Conservation (phyloP, 2,113 vertebrate species). For the Catharus fuscescens region DNA sequence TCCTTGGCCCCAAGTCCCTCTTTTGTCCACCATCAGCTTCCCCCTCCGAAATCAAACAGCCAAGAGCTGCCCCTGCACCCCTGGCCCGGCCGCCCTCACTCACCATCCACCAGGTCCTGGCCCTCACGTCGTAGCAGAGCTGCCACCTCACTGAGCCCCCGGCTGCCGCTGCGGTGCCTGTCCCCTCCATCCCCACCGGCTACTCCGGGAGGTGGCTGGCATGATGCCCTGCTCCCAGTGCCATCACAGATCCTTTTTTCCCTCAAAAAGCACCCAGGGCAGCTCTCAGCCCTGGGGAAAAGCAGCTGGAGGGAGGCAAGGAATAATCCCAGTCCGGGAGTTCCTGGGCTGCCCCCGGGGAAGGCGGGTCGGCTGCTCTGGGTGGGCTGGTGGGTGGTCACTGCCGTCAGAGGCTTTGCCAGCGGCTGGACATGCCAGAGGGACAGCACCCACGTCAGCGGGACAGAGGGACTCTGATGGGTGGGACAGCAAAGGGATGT, state of each 20-base stretch:
- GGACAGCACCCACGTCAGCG: background rate
- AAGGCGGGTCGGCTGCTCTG: background rate
- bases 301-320: background rate
- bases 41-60: background rate
- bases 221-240: rapidly evolving
- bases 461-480: background rate
- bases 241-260: background rate
- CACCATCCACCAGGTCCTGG: conserved; percentile 96
- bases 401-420: conserved; percentile 28
- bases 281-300: background rate
- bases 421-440: background rate
- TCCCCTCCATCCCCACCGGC: conserved; percentile 31
- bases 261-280: background rate
- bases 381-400: conserved; percentile 55
- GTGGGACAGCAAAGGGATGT: background rate
- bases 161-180: rapidly evolving
- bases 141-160: conserved; percentile 86
- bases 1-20: background rate
- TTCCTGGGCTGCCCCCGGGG: background rate
- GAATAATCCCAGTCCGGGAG: rapidly evolving
- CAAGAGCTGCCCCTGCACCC: rapidly evolving
- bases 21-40: rapidly evolving
- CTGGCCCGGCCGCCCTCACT: conserved; percentile 40
- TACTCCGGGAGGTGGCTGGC: background rate
- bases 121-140: conserved; percentile 86